Evolutionary conservation across 1,140 invertebrate genomes (phyloP).

Genomic region (Laupala kohalensis): DNA sequence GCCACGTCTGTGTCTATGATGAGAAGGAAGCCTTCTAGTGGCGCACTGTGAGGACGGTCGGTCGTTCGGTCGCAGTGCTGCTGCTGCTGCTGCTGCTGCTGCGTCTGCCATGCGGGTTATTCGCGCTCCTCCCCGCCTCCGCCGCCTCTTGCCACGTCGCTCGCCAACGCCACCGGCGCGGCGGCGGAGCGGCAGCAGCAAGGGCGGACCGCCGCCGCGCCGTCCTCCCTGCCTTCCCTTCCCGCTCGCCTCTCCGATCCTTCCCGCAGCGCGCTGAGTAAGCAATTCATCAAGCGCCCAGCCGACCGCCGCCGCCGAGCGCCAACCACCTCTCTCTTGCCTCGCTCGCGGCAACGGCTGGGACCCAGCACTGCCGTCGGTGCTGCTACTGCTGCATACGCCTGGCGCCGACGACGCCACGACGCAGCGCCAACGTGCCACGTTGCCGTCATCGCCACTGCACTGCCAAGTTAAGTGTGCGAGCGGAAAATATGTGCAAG

Average conservation of each 20-base stretch:
- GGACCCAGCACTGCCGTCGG: neutral
- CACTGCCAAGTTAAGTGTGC: constrained; percentile 14
- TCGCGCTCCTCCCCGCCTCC: no score
- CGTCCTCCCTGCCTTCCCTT: neutral
- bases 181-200: no score
- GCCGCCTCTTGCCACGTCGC: no score
- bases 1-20: no score
- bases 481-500: constrained; percentile 9
- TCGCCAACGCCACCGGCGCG: no score
- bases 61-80: no score
- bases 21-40: no score
- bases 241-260: neutral
- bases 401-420: neutral
- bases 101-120: no score
- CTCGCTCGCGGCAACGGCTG: neutral
- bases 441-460: constrained; percentile 14
- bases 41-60: no score
- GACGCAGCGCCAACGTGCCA: constrained; percentile 16
- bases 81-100: no score
- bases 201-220: no score
- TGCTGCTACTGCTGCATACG: neutral
- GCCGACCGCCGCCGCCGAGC: constrained; percentile 14
- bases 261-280: constrained; percentile 7
- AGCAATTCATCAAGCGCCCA: constrained; percentile 14
- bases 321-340: constrained; percentile 12